Evolutionary conservation across 2,113 vertebrate genomes (phyloP).

Genomic region (Entomyzon cyanotis): DNA sequence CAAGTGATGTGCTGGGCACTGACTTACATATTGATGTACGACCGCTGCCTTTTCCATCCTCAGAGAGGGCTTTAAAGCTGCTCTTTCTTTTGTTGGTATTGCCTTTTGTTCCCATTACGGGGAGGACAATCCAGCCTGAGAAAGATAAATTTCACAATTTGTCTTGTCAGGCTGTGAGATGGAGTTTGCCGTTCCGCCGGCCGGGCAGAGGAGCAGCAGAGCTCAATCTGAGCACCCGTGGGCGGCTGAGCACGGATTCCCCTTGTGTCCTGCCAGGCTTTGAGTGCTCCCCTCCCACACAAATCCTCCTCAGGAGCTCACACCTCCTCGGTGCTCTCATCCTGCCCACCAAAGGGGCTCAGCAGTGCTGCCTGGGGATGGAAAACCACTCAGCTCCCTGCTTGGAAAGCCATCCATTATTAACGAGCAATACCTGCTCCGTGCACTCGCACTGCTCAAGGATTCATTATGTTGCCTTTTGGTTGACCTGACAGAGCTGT

Average conservation of each 20-base stretch:
- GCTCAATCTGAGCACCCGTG: fast-evolving
- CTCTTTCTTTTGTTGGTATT: not conserved
- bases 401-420: not conserved
- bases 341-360: not conserved
- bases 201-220: not conserved
- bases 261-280: not conserved
- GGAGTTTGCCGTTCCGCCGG: constrained; percentile 6
- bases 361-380: not conserved
- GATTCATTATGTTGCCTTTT: not conserved
- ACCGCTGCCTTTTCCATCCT: not conserved
- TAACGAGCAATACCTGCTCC: fast-evolving
- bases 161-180: constrained; percentile 55
- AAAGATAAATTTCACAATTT: constrained; percentile 62
- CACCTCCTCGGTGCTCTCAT: not conserved
- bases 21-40: constrained; percentile 28
- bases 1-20: not conserved
- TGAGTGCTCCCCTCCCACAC: not conserved
- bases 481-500: not conserved
- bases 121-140: not conserved
- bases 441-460: not conserved
- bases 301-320: not conserved
- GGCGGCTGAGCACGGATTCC: not conserved
- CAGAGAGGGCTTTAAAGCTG: not conserved
- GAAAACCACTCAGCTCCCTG: not conserved
- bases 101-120: constrained; percentile 31